Percentiles rank a stretch among this genome's conserved stretches.
Conservation (phyloP, 2,113 vertebrate species). For the Bombycilla garrulus region DNA sequence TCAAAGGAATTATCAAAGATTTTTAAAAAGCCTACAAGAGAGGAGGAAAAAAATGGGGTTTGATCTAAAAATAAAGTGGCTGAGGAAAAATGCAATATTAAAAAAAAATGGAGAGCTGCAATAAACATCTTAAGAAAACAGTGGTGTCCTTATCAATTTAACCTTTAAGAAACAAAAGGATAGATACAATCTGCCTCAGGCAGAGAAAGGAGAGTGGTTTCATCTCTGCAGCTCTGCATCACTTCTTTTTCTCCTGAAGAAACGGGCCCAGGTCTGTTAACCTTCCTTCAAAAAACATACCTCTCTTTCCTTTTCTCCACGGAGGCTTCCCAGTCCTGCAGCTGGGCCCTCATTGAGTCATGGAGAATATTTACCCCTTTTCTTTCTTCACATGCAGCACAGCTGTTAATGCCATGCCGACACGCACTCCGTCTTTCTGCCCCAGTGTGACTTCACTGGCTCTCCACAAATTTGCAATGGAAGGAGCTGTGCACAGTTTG, state of each 20-base stretch:
- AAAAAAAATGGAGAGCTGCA: not conserved
- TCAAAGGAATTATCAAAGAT: not conserved
- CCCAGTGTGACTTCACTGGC: not conserved
- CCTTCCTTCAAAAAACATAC: not conserved
- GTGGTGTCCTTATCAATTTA: not conserved
- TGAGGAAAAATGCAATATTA: not conserved
- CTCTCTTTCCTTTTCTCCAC: not conserved
- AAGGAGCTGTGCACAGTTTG: not conserved
- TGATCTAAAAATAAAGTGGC: not conserved
- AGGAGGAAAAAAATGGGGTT: not conserved
- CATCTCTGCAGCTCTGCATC: not conserved
- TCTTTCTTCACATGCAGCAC: not conserved
- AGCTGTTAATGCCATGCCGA: not conserved
- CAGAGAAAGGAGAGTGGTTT: not conserved
- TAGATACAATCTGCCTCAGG: not conserved
- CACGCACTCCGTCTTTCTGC: not conserved
- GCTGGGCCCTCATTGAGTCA: accelerated
- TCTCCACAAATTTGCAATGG: accelerated
- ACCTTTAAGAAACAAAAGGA: not conserved
- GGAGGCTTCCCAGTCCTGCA: not conserved
- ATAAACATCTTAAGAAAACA: not conserved
- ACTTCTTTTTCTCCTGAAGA: not conserved
- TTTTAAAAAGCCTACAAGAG: not conserved
- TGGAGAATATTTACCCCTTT: not conserved
- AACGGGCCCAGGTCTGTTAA: not conserved